Evolutionary conservation across 2,113 vertebrate species (phyloP), one percentile per base, ranked within the genome.

Genomic region (Salvator merianae): DNA sequence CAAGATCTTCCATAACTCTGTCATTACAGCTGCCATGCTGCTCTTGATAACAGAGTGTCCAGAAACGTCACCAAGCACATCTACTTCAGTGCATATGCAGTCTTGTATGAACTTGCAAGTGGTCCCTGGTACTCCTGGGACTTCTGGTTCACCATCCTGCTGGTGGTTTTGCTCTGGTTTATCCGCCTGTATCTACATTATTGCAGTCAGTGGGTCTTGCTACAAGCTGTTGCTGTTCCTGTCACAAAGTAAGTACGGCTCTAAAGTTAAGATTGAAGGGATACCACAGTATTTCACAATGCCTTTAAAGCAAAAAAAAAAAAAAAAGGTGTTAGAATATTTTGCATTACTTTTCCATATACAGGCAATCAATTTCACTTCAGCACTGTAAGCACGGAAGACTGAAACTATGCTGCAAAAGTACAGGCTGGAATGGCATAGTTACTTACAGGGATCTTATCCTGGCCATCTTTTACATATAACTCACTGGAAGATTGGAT

Each of bases 151-250:
- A 93, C 97, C 32, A 8, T 94, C 28, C 89, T 96, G 88, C 93
- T 98, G 86, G 82, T 96, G 62, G 89, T 95, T 92, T 93, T 97
- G 88, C 96, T 98, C 93, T 99, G 98, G 97, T 98, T 99, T 84
- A 88, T 96, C 89, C 96, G 98, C 89, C 97, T 99, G 83, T 98
- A 98, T 95, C 89, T 98, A 93, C 98, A 98, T 95, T 99, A 99
- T 95, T 94, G 96, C 88, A 97, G 97, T 95, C 99, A 99, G 91
- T 98, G 98, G 98, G 94, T 99, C 84, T 97, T 97, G 95, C 99
- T 99, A 88, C 93, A 95, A 91, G 93, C 89, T 93, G 96, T 97
- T 91, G 96, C 96, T 1, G 93, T 97, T 95, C 98, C 98, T 92
- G 96, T 99, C 93, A 96, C 97, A 94, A 98, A 96, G 98, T 99